Evolutionary conservation across 2,797 vertebrate genomes (phyloP), one percentile per base, ranked within the genome.

Genomic region (Sphenopsis melanotis): DNA sequence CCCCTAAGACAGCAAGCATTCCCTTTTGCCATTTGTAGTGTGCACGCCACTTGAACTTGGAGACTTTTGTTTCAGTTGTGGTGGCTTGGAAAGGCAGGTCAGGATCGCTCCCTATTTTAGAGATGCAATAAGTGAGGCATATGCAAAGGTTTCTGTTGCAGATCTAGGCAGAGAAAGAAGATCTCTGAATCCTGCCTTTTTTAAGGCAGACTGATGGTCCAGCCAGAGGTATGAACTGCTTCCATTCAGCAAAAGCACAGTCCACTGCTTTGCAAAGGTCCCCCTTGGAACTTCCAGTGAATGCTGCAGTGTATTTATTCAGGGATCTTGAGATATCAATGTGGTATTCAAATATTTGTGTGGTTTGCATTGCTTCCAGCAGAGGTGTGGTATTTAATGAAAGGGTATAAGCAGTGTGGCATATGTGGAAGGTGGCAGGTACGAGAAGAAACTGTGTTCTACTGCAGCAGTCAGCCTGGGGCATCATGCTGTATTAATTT

Each of bases 401-500:
- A 83, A 88, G 44, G 27, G 71, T 24, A 46, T 42, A 49, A 83
- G 64, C 37, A 36, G 17, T 34, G 10, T 42, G 37, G 29, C 22
- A 26, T 76, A 32, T 32, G 27, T 74, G 53, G 53, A 69, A 81
- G 42, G 74, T 55, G 64, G 12, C n/a, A 68, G 55, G 9, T 80
- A 27, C 44, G 60, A 26, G 75, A 70, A 87, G 78, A 77, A 86
- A 53, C 15, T 4, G 77, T 64, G 34, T 79, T 83, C 56, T 27
- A 59, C 64, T 89, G 60, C 36, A 70, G 32, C 60, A 84, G 44
- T 44, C 56, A 86, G 8, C 56, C 39, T 55, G 49, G 39, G 47
- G 12, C 88, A 37, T 74, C 18, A 1, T 12, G 10, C 59, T 84
- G 2, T 82, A 68, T 88, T 97, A 49, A 85, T 96, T 94, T 88